Conservation (phyloP, 2,797 vertebrate species). For the Chelon auratus region DNA sequence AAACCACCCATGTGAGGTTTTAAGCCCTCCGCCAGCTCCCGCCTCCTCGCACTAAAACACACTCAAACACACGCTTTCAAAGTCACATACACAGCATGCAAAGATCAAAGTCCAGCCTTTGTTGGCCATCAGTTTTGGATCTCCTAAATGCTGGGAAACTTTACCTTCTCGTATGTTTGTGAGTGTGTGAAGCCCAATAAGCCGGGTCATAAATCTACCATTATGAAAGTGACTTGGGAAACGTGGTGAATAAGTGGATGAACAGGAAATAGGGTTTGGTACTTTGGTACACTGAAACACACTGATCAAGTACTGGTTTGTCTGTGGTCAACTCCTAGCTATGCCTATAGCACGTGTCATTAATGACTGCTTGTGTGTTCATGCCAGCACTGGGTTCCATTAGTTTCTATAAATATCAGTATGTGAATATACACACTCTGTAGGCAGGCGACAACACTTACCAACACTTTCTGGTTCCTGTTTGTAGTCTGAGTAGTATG, state of each 20-base stretch:
- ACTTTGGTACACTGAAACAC: not conserved
- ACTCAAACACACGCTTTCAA: slow-evolving; percentile 6
- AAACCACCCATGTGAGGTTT: slow-evolving; percentile 32
- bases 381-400: not conserved
- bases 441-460: too few relatives aligned
- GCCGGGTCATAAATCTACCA: slow-evolving; percentile 30
- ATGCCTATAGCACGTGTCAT: not conserved
- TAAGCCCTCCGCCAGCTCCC: slow-evolving; percentile 20
- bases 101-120: slow-evolving; percentile 28
- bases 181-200: not conserved
- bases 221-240: slow-evolving; percentile 24
- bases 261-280: slow-evolving; percentile 14
- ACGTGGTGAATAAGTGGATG: slow-evolving; percentile 29
- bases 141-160: too few relatives aligned
- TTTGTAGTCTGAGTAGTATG: too few relatives aligned
- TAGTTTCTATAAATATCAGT: not conserved
- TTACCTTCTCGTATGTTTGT: not conserved
- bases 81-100: not conserved
- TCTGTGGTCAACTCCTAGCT: slow-evolving; percentile 4
- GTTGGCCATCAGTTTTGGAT: not conserved
- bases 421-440: too few relatives aligned
- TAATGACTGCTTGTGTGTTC: not conserved
- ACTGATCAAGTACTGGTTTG: slow-evolving; percentile 18
- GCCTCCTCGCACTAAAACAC: slow-evolving; percentile 3
- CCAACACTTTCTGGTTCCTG: too few relatives aligned